Evolutionary conservation across 2,888 invertebrate genomes (phyloP), one percentile per base, ranked within the genome.

Genomic region (Phlogophora meticulosa): DNA sequence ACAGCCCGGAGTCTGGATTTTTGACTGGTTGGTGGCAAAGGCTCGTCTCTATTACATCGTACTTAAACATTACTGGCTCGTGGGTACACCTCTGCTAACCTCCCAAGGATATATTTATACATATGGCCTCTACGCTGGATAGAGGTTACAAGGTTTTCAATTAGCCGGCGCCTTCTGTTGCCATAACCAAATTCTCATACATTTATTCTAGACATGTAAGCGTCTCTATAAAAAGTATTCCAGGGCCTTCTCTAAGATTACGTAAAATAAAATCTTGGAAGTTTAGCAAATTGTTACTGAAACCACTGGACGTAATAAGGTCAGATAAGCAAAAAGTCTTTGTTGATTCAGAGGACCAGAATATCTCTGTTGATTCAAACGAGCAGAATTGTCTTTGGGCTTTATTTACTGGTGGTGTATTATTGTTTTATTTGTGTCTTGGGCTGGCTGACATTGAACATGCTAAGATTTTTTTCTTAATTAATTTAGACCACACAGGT

Each of bases 61-160:
- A n/a, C n/a, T n/a, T n/a, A n/a, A n/a, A n/a, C n/a, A n/a, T n/a
- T n/a, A n/a, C n/a, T n/a, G n/a, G n/a, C n/a, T n/a, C n/a, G n/a
- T n/a, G n/a, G n/a, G n/a, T n/a, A n/a, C n/a, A n/a, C n/a, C n/a
- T n/a, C n/a, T n/a, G n/a, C n/a, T n/a, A n/a, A n/a, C n/a, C n/a
- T n/a, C n/a, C n/a, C n/a, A n/a, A n/a, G n/a, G n/a, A n/a, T n/a
- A n/a, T n/a, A n/a, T 28, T 28, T 28, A 28, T 2, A 5, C 28
- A 17, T 43, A n/a, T 17, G 3, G 11, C 24, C 13, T 24, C 57
- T 4, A 48, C 9, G 40, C 13, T 1, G 11, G 4, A 5, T 24
- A 22, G 1, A 28, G 22, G 32, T 15, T 32, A 40, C 5, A 17
- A 65, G 32, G 40, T 34, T 42, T 49, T 17, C 65, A 49, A 65